phyloP scores from a whole-genome alignment of 2,888 invertebrate species.

The Falcaria lacertinaria region DNA sequence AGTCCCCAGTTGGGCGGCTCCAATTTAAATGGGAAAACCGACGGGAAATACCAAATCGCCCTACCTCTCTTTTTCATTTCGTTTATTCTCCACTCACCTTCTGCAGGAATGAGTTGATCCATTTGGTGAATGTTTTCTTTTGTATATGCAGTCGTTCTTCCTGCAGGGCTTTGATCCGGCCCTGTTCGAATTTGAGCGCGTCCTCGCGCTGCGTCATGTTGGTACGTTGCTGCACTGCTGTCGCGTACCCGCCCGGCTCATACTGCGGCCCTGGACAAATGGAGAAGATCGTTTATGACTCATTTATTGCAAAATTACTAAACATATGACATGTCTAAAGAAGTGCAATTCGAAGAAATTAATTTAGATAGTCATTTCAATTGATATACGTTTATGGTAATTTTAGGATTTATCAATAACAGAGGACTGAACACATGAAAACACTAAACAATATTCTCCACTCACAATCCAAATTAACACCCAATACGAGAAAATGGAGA shows the following conservation, averaged over 20 bases:
- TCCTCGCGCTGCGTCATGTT: constrained; percentile 95
- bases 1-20: not conserved
- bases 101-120: constrained; percentile 98
- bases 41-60: no score
- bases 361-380: no score
- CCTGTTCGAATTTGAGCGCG: constrained; percentile 96
- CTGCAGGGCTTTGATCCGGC: constrained; percentile 96
- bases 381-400: no score
- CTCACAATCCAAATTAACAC: no score
- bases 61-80: no score
- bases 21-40: not conserved
- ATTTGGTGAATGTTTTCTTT: constrained; percentile 99
- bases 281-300: not conserved
- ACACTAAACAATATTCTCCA: no score
- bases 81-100: constrained; percentile 82
- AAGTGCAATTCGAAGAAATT: no score
- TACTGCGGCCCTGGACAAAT: constrained; percentile 79
- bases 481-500: no score
- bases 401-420: no score
- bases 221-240: constrained; percentile 83
- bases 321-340: no score
- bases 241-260: constrained; percentile 83
- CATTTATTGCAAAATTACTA: no score
- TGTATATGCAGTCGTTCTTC: constrained; percentile 98
- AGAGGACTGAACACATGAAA: no score